Evolutionary conservation across 2,888 invertebrate genomes (phyloP).

Genomic region (Tetragnatha montana): DNA sequence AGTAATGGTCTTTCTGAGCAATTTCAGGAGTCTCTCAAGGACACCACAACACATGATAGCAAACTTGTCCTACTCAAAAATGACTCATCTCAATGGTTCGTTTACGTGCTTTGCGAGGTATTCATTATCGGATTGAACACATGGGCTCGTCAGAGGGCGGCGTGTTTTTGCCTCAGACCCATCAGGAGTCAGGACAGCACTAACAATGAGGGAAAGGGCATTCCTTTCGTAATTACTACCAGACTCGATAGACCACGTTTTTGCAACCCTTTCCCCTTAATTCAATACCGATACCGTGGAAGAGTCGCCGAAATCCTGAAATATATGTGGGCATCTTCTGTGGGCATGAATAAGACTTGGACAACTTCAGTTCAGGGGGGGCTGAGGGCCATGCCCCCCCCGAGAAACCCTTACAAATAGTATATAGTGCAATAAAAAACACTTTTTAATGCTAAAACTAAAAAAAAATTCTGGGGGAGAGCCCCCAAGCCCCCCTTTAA

Average conservation of each 20-base stretch:
- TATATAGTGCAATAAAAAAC: too few relatives aligned
- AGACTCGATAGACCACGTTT: background rate
- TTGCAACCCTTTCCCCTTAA: background rate
- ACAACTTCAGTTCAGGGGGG: too few relatives aligned
- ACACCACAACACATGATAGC: conserved; percentile 3
- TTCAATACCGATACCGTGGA: background rate
- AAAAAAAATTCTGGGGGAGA: too few relatives aligned
- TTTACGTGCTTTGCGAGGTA: conserved; percentile 14
- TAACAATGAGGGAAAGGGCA: background rate
- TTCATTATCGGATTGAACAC: conserved; percentile 19
- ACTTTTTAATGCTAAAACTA: too few relatives aligned
- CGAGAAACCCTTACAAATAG: too few relatives aligned
- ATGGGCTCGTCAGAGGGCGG: background rate
- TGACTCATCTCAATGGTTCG: conserved; percentile 38
- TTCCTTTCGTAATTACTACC: background rate
- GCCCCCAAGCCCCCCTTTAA: too few relatives aligned
- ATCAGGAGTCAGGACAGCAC: background rate
- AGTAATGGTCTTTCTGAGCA: conserved; percentile 11
- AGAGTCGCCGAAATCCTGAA: too few relatives aligned
- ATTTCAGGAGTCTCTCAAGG: conserved; percentile 42
- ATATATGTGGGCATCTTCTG: too few relatives aligned
- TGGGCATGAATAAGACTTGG: too few relatives aligned
- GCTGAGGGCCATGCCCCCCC: too few relatives aligned
- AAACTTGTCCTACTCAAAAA: background rate
- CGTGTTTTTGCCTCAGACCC: background rate